Evolutionary conservation across 2,888 invertebrate species (phyloP).

Genomic region (Conus canariensis): DNA sequence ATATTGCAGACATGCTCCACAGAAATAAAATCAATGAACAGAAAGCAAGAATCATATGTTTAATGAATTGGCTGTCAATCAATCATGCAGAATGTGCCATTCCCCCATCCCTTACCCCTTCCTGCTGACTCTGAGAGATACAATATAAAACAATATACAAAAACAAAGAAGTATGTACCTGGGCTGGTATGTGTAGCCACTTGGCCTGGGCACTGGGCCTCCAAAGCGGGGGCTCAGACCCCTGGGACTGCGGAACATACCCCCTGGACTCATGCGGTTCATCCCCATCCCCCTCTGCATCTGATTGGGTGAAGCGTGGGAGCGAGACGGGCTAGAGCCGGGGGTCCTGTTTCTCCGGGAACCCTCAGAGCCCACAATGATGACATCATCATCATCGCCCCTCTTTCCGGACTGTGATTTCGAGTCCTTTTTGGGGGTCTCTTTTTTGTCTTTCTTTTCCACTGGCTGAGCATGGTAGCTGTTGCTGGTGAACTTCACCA

Average conservation of each 20-base stretch:
- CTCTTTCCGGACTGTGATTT: background rate
- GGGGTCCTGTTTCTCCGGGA: constrained; percentile 18
- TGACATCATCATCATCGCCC: constrained; percentile 40
- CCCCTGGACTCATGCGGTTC: constrained; percentile 14
- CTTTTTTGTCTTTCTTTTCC: constrained; percentile 38
- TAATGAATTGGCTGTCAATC: too few relatives aligned
- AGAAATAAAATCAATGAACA: too few relatives aligned
- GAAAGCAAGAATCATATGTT: too few relatives aligned
- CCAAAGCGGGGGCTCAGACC: constrained; percentile 30
- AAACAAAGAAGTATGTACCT: background rate
- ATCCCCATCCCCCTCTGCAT: constrained; percentile 20
- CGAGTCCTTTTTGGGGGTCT: constrained; percentile 22
- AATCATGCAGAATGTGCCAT: too few relatives aligned
- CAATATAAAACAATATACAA: background rate
- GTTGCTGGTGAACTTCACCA: constrained; percentile 43
- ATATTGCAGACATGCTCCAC: too few relatives aligned
- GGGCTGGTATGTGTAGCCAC: constrained; percentile 22
- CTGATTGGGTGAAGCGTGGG: background rate
- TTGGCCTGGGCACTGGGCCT: constrained; percentile 17
- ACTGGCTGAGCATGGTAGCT: constrained; percentile 44
- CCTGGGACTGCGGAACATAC: constrained; percentile 24
- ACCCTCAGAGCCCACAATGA: constrained; percentile 45
- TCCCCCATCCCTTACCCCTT: too few relatives aligned
- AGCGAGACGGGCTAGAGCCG: constrained; percentile 12
- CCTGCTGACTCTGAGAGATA: too few relatives aligned